Percentiles rank a stretch among this genome's conserved stretches.
Conservation (phyloP, 2,113 vertebrate genomes). For the Melanocharis versteri region DNA sequence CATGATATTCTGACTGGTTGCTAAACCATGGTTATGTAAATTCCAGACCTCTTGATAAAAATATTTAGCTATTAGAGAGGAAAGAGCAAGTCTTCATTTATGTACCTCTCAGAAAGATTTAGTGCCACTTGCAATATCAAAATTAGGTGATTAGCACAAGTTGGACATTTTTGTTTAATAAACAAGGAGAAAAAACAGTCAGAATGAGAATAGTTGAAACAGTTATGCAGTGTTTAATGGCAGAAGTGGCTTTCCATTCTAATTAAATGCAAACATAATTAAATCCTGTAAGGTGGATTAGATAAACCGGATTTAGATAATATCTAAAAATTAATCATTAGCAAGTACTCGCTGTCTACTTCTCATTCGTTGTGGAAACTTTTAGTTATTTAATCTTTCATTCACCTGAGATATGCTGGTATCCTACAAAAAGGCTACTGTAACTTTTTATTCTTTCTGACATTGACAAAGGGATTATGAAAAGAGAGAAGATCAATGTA, state of each 20-base stretch:
- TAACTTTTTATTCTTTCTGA: slow-evolving; percentile 16
- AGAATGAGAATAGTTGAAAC: background rate
- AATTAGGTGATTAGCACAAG: background rate
- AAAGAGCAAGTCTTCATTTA: background rate
- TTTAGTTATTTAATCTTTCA: background rate
- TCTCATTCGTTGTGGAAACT: background rate
- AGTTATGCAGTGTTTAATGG: background rate
- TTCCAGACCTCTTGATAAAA: background rate
- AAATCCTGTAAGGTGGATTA: background rate
- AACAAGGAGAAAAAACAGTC: background rate
- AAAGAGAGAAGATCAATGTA: background rate
- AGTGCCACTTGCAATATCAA: background rate
- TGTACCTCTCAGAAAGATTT: background rate
- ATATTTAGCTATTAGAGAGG: background rate
- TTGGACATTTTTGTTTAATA: background rate
- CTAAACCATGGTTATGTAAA: background rate
- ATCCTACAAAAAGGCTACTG: background rate
- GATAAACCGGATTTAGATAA: background rate
- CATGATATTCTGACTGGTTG: background rate
- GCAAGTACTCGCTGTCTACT: background rate
- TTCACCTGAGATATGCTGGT: background rate
- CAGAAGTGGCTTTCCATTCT: background rate
- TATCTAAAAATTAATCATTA: background rate
- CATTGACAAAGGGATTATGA: slow-evolving; percentile 15
- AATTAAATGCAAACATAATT: background rate